These are phyloP conservation scores for Uropsilus gracilis DNA, from an alignment of 2,113 vertebrate species.

Conservation along the genomic window DNA sequence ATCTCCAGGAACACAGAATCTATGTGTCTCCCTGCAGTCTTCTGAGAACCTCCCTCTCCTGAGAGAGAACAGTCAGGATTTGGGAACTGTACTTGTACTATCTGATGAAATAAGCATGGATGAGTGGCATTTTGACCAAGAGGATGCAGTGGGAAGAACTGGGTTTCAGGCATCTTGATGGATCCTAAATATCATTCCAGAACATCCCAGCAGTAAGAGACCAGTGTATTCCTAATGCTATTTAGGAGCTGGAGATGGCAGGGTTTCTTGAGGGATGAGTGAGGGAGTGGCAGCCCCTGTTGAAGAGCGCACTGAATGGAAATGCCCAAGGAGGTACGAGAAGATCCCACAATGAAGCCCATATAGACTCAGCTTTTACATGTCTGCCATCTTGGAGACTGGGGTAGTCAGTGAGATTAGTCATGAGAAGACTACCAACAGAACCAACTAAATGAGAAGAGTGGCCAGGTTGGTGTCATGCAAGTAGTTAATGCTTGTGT, in stretches of 20 bases:
- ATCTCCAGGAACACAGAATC: background rate
- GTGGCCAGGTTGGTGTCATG: background rate
- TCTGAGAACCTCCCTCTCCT: background rate
- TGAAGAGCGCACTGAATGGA: background rate
- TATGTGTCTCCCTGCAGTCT: background rate
- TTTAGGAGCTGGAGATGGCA: background rate
- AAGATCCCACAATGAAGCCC: background rate
- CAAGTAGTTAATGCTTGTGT: background rate
- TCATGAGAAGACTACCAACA: background rate
- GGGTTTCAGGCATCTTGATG: background rate
- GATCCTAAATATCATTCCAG: background rate
- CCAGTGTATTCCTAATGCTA: background rate
- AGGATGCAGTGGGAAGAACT: background rate
- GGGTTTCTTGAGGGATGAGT: background rate
- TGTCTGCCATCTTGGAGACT: background rate
- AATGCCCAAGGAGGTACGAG: background rate
- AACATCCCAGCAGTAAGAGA: background rate
- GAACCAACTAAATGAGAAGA: background rate
- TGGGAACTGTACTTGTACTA: background rate
- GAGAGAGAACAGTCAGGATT: background rate
- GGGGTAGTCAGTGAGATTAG: background rate
- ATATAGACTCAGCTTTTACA: background rate
- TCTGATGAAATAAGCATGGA: background rate
- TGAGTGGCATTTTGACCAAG: background rate
- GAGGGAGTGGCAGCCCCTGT: background rate